Percentiles rank a stretch among this genome's conserved stretches.
These are phyloP conservation scores for Whitmania pigra DNA, from an alignment of 1,140 invertebrate genomes.

Conservation along the genomic window DNA sequence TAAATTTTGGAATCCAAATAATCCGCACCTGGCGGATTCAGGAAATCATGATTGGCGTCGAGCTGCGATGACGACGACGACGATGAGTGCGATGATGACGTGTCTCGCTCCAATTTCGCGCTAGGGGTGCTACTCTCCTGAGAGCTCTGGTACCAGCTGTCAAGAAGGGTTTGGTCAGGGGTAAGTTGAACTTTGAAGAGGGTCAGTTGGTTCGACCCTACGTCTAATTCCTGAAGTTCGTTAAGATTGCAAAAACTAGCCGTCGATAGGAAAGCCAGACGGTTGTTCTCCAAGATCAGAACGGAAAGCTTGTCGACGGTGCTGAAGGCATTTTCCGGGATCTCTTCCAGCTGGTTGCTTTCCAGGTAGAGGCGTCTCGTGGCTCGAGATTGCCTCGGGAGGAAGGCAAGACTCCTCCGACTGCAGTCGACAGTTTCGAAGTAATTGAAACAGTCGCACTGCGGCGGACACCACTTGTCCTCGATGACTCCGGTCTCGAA, in stretches of 20 bases:
- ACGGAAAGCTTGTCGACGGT: slow-evolving; percentile 20
- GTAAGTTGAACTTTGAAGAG: not conserved
- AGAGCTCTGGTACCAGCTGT: too few relatives aligned
- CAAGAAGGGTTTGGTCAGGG: too few relatives aligned
- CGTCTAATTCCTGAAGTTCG: slow-evolving; percentile 20
- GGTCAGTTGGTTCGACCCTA: slow-evolving; percentile 19
- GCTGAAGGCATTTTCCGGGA: slow-evolving; percentile 19
- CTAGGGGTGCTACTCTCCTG: too few relatives aligned
- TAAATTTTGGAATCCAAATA: too few relatives aligned
- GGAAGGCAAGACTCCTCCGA: slow-evolving; percentile 7
- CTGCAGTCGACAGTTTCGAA: slow-evolving; percentile 24
- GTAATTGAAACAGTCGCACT: slow-evolving; percentile 24
- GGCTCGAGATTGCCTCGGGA: slow-evolving; percentile 21
- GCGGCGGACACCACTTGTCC: slow-evolving; percentile 20
- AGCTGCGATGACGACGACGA: too few relatives aligned
- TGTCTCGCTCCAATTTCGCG: too few relatives aligned
- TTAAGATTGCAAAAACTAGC: slow-evolving; percentile 17
- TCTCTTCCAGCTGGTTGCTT: slow-evolving; percentile 17
- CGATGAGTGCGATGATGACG: too few relatives aligned
- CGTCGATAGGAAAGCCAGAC: slow-evolving; percentile 21
- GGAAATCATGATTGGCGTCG: too few relatives aligned
- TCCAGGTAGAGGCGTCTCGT: slow-evolving; percentile 24
- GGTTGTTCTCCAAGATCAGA: slow-evolving; percentile 20
- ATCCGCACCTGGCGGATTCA: too few relatives aligned
- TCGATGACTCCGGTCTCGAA: not conserved